phyloP scores from a whole-genome alignment of 2,888 invertebrate species.

The Chironomus riparius region DNA sequence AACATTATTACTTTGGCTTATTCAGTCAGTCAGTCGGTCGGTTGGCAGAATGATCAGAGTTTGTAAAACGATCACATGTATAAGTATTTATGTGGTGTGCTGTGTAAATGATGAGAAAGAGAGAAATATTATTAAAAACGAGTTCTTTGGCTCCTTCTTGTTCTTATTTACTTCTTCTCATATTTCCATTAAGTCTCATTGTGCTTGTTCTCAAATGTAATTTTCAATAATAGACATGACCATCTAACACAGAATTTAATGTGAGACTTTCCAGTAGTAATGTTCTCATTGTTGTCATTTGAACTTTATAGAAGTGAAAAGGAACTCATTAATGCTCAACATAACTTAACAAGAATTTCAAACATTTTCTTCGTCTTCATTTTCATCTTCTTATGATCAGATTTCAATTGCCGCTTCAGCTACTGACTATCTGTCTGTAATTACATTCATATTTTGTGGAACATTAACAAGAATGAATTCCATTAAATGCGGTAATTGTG shows the following conservation, averaged over 20 bases:
- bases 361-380: not conserved
- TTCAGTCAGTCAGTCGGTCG: not conserved
- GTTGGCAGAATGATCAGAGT: not conserved
- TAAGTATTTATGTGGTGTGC: too few relatives aligned
- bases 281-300: not conserved
- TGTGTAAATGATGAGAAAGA: not conserved
- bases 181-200: not conserved
- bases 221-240: not conserved
- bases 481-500: not conserved
- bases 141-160: not conserved
- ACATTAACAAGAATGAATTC: not conserved
- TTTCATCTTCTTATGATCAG: not conserved
- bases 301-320: not conserved
- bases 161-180: not conserved
- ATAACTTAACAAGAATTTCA: not conserved
- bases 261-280: not conserved
- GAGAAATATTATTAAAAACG: not conserved
- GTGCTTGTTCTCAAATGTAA: not conserved
- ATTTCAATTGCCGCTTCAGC: not conserved
- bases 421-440: not conserved
- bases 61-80: too few relatives aligned
- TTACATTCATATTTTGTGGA: not conserved
- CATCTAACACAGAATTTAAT: not conserved
- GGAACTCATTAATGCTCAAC: not conserved
- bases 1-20: not conserved